Base-by-base conservation (phyloP, 2,888 invertebrate species). In the Hybos culiciformis region DNA sequence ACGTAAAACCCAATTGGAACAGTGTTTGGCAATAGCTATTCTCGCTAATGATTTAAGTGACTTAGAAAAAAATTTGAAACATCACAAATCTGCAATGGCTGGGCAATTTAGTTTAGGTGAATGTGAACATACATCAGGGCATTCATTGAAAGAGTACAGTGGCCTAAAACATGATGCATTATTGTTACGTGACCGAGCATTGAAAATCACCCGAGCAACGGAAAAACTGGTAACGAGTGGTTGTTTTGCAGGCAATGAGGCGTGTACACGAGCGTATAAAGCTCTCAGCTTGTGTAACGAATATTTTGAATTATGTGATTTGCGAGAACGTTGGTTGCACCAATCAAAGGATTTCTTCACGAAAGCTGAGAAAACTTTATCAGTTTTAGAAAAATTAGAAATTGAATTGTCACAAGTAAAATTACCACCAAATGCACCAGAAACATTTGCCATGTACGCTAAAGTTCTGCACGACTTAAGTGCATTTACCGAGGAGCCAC, bases 161-260 rank as follows among this genome's bases (percentile, higher is more conserved):
- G 78, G 78, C 56, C 70, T 80, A 53, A 74, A 83, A 52, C 70
- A 73, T 19, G 80, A 82, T 63, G 82, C 83, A 19, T 72, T 78
- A 68, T 74, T 78, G 46, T 67, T 83, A 46, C 80, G 85, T 59
- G 85, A 86, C 59, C 73, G 75, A 52, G 79, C 82, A 7, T 64
- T 86, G 40, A 81, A 79, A 61, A 78, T 85, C 53, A 78, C 84
- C 18, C 77, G 80, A 55, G 80, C 81, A 31, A 84, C 83, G 14
- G 85, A 86, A 61, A 78, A 80, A 56, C 70, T 86, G 45, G 74
- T 79, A 36, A 71, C 76, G 18, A 72, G 78, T 4, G 81, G 80
- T 23, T 78, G 79, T 55, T 78, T 80, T 54, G 80, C 78, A 18
- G 78, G 78, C 4, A 77, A 78, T 53, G 75, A 79, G 55, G 78